phyloP scores from a whole-genome alignment of 2,797 vertebrate genomes.

The Oophaga sylvatica region DNA sequence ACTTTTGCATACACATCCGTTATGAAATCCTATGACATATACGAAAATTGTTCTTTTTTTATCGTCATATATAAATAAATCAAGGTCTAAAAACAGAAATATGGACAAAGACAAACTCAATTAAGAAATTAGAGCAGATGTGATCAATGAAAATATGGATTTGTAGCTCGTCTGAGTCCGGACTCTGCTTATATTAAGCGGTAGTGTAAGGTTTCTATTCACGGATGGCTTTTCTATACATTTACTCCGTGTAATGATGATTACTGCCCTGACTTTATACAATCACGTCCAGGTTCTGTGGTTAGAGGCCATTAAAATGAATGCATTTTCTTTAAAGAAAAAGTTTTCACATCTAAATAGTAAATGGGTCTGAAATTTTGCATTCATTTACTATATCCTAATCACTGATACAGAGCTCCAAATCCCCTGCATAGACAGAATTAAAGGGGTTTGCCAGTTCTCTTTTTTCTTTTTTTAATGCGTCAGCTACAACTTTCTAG shows the following conservation, averaged over 20 bases:
- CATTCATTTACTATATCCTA: not conserved
- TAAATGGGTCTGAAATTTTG: not conserved
- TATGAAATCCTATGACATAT: not conserved
- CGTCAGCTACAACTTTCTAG: no score
- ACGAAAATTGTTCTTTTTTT: not conserved
- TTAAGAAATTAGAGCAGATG: not conserved
- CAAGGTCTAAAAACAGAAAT: not conserved
- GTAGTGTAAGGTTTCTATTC: constrained; percentile 14
- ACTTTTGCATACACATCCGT: no score
- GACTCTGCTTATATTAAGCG: constrained; percentile 25
- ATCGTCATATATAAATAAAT: constrained; percentile 40
- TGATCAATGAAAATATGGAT: not conserved
- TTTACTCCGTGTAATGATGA: not conserved
- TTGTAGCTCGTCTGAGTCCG: not conserved
- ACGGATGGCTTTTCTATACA: constrained; percentile 1
- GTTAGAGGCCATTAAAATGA: not conserved
- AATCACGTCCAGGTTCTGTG: not conserved
- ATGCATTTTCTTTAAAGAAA: not conserved
- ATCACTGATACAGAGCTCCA: not conserved
- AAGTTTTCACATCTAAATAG: no score
- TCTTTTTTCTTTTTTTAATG: no score
- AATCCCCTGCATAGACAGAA: not conserved
- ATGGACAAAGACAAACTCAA: not conserved
- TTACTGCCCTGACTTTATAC: not conserved
- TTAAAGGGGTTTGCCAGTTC: not conserved